Base-by-base conservation (phyloP, 2,113 vertebrate species). In the Amphiprion ocellaris region DNA sequence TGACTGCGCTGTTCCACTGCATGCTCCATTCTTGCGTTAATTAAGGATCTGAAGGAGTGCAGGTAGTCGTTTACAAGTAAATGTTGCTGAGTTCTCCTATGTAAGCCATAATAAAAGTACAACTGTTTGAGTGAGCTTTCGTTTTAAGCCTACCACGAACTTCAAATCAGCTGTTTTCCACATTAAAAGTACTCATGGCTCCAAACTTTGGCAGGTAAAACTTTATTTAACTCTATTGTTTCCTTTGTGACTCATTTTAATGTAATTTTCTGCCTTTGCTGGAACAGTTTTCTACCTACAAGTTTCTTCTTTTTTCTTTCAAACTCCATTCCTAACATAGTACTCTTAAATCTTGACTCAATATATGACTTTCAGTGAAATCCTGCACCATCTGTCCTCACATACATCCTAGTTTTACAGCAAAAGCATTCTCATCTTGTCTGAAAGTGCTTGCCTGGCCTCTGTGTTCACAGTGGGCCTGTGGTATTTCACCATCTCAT, bases 401-500 rank as follows among this genome's bases (percentile, higher is more conserved):
- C 5, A 41, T 8, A 9, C 12, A 11, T 33, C 67, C 11, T 9
- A 10, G 46, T 50, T 50, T 46, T 0, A 8, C 11, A 53, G 52
- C 69, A 47, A 41, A 56, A 37, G 39, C n/a, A 10, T 37, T 55
- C 39, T 39, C 10, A 28, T 64, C 50, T 62, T 15, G 73, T 55
- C 12, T 66, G 65, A 54, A 69, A 62, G 72, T 77, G 74, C 73
- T 37, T 71, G 69, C 64, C 41, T 80, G 81, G 49, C 63, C 74
- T 80, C 59, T 53, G 59, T 82, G 86, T 80, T 64, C 87, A 63
- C 76, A 83, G 74, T 84, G 83, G 76, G 79, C 77, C 87, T 83
- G 85, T 81, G 85, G 79, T 90, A 82, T 93, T 91, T 89, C 92
- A 87, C 89, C 90, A 92, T 91, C 82, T 89, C 89, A 79, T 86